Conservation (phyloP, 1,140 invertebrate species). For the Odontomachus brunneus region DNA sequence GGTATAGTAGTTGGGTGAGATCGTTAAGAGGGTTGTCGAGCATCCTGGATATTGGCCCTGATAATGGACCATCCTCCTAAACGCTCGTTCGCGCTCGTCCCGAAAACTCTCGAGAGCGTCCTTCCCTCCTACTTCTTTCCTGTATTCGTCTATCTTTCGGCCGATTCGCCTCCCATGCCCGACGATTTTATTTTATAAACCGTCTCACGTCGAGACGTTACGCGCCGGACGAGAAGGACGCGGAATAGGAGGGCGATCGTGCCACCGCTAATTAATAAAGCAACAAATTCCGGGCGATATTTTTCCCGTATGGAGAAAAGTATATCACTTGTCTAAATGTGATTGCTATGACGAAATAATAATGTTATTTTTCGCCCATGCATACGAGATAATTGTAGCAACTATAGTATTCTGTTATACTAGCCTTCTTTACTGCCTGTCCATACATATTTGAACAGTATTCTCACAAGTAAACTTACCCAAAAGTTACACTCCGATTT, state of each 20-base stretch:
- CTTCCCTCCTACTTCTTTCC: constrained; percentile 23
- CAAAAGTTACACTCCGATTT: no score
- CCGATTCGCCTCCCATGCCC: constrained; percentile 54
- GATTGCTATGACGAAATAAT: no score
- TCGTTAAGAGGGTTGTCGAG: constrained; percentile 72
- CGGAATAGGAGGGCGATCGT: constrained; percentile 41
- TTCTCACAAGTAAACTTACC: no score
- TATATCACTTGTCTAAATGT: no score
- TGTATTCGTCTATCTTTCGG: constrained; percentile 21
- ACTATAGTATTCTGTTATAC: no score
- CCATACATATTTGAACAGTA: no score
- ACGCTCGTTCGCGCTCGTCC: constrained; percentile 67
- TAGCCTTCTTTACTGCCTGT: no score
- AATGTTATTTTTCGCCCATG: no score
- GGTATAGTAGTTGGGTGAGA: constrained; percentile 27
- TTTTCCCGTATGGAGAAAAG: no score
- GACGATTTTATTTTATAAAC: constrained; percentile 45
- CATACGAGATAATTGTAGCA: no score
- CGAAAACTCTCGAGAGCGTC: constrained; percentile 59
- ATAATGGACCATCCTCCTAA: constrained; percentile 72
- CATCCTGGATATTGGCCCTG: constrained; percentile 73
- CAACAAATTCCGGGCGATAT: not conserved
- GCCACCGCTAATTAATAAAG: not conserved
- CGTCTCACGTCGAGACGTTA: constrained; percentile 51
- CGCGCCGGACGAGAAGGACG: not conserved